phyloP scores from a whole-genome alignment of 2,113 vertebrate genomes.

The Pangasianodon hypophthalmus region DNA sequence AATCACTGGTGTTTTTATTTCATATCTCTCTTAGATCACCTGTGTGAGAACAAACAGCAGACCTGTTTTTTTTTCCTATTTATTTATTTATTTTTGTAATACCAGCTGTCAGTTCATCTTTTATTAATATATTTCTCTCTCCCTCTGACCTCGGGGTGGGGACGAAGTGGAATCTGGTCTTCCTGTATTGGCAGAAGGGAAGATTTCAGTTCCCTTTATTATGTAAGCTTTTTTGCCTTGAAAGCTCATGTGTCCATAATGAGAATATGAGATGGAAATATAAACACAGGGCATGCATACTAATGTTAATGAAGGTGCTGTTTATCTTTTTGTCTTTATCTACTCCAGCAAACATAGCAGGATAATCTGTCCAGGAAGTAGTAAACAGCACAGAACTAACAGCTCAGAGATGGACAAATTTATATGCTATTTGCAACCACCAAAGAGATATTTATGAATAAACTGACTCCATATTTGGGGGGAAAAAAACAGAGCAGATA shows the following conservation, averaged over 20 bases:
- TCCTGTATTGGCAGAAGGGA: constrained; percentile 18
- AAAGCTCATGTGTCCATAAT: background rate
- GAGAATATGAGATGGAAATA: background rate
- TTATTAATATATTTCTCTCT: constrained; percentile 61
- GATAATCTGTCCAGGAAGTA: background rate
- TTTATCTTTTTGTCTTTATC: background rate
- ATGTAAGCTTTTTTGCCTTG: constrained; percentile 54
- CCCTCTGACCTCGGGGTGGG: constrained; percentile 27
- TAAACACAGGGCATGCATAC: background rate
- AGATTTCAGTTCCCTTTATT: constrained; percentile 53
- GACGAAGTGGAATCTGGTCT: constrained; percentile 65
- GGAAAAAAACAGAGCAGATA: too few relatives aligned
- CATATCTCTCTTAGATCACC: background rate
- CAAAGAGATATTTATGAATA: too few relatives aligned
- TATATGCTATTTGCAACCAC: too few relatives aligned
- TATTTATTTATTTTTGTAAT: constrained; percentile 45
- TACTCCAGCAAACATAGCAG: background rate
- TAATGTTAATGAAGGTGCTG: background rate
- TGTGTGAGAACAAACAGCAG: background rate
- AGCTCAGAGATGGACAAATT: too few relatives aligned
- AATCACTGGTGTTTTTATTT: background rate
- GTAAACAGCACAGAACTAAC: background rate
- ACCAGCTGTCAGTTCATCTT: constrained; percentile 64
- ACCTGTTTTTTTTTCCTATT: background rate
- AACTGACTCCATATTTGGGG: too few relatives aligned